Evolutionary conservation across 2,797 vertebrate species (phyloP).

Genomic region (Dipus sagitta): DNA sequence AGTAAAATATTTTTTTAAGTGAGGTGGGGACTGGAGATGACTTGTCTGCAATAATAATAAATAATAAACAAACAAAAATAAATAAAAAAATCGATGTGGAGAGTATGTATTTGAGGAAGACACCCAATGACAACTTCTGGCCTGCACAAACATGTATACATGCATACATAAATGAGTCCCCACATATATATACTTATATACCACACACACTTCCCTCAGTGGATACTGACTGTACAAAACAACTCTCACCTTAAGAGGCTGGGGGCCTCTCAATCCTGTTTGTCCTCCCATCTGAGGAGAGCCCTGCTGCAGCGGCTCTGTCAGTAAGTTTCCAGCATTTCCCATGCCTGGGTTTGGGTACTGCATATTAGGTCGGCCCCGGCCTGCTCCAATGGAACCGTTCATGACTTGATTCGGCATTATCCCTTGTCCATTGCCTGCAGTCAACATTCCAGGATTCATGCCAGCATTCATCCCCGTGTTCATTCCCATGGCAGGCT

Average conservation of each 20-base stretch:
- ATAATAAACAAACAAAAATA: too few relatives aligned
- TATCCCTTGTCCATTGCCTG: conserved; percentile 93
- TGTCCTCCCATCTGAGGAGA: conserved; percentile 94
- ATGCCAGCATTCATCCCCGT: conserved; percentile 94
- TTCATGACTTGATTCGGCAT: conserved; percentile 98
- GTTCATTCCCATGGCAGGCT: conserved; percentile 94
- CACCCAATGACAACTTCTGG: too few relatives aligned
- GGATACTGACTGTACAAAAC: background rate
- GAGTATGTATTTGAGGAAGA: too few relatives aligned
- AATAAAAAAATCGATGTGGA: too few relatives aligned
- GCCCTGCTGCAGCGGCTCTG: conserved; percentile 94
- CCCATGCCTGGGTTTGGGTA: conserved; percentile 93
- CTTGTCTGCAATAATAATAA: too few relatives aligned
- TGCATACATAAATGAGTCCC: too few relatives aligned
- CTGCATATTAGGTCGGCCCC: conserved; percentile 90
- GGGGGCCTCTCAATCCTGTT: conserved; percentile 93
- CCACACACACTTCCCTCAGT: conserved; percentile 85
- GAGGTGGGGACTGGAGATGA: too few relatives aligned
- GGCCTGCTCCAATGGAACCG: conserved; percentile 94
- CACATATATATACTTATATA: too few relatives aligned
- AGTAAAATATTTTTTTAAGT: too few relatives aligned
- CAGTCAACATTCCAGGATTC: conserved; percentile 89
- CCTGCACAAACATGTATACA: too few relatives aligned
- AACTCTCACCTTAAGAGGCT: conserved; percentile 86
- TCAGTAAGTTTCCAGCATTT: conserved; percentile 92